These are phyloP conservation scores for Hephaestus fuliginosus DNA, from an alignment of 2,797 vertebrate species.

Conservation along the genomic window DNA sequence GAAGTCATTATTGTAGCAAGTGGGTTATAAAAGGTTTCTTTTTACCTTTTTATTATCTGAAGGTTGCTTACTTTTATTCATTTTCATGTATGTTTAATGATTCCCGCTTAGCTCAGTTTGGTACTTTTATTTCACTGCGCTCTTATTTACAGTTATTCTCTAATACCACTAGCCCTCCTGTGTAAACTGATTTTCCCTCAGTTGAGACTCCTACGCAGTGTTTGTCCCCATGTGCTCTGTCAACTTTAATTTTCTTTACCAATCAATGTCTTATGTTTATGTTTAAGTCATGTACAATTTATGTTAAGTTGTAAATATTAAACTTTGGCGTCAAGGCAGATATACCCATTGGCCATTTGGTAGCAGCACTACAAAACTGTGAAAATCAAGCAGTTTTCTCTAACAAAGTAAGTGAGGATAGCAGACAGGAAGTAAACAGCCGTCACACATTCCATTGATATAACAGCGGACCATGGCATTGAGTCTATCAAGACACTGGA, in stretches of 20 bases:
- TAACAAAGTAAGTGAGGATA: background rate
- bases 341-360: background rate
- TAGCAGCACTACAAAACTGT: background rate
- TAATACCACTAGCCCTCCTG: background rate
- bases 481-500: background rate
- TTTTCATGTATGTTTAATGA: background rate
- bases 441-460: background rate
- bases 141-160: background rate
- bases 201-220: background rate
- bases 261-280: background rate
- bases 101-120: background rate
- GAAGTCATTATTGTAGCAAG: background rate
- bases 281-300: background rate
- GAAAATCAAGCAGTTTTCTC: background rate
- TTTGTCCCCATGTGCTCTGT: background rate
- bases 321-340: background rate
- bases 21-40: background rate
- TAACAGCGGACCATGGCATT: background rate
- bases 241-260: background rate
- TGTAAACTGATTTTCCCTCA: background rate
- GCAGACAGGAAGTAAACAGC: conserved; percentile 2
- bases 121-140: background rate
- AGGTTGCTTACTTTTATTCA: background rate
- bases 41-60: background rate
- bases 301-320: conserved; percentile 2